A percentile compares a stretch with the other conserved stretches of the same genome.
phyloP scores from a whole-genome alignment of 2,888 invertebrate genomes.

The Crepidodera aurea region DNA sequence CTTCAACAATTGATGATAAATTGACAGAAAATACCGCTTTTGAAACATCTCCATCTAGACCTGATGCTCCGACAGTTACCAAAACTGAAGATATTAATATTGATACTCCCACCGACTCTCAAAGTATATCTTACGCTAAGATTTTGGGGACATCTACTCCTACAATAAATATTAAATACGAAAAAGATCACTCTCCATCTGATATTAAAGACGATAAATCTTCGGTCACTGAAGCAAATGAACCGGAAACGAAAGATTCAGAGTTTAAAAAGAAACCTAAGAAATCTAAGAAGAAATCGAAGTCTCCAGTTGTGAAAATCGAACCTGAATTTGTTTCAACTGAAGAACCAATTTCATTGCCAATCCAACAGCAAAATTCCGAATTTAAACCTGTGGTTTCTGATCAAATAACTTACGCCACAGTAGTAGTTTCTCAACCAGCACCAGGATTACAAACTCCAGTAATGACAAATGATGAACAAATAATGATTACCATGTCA shows the following conservation, averaged over 20 bases:
- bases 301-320: not conserved
- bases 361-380: slow-evolving; percentile 19
- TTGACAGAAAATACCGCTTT: too few relatives aligned
- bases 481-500: not conserved
- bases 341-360: not conserved
- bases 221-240: not conserved
- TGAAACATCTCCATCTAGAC: slow-evolving; percentile 30
- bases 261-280: slow-evolving; percentile 7
- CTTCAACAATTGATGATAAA: too few relatives aligned
- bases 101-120: slow-evolving; percentile 1
- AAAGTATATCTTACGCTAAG: slow-evolving; percentile 21
- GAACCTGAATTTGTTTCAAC: not conserved
- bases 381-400: slow-evolving; percentile 17
- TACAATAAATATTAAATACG: not conserved
- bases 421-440: slow-evolving; percentile 28
- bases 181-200: not conserved
- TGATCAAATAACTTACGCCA: slow-evolving; percentile 32
- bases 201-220: not conserved
- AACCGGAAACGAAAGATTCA: not conserved
- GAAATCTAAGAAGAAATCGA: slow-evolving; percentile 25
- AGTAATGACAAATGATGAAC: not conserved
- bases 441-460: not conserved
- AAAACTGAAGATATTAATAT: not conserved
- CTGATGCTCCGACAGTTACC: not conserved
- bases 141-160: not conserved